Base-by-base conservation (phyloP, 2,113 vertebrate species). In the Podarcis cretensis region DNA sequence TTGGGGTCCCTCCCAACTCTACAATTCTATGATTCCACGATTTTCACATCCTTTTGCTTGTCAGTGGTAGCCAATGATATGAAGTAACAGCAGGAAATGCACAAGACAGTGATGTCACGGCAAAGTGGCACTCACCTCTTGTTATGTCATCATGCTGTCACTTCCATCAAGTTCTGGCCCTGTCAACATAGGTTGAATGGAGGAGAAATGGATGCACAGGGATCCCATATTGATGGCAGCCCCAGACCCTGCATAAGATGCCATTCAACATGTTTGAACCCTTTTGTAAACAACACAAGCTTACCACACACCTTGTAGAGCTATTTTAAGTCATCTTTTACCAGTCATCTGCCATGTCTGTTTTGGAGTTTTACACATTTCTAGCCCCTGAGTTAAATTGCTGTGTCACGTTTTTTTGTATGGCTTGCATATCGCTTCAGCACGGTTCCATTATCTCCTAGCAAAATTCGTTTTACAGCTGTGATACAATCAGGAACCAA, bases 301-400 rank as follows among this genome's bases (percentile, higher is more conserved):
- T 81, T 40, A 73, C 59, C 43, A 59, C 7, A 59, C n/a, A 14
- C 78, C 43, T 65, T n/a, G 59, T 59, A 83, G 76, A 83, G 48
- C 77, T 75, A 27, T 74, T 73, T 81, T 66, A 12, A 78, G 13
- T 21, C 78, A 65, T 66, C 18, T 43, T 77, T 75, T 83, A 76
- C 48, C 48, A 54, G 48, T 37, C 43, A 68, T 66, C 69, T 65
- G 40, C 40, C 71, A 77, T 68, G 48, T 90, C 89, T 83, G 65
- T 54, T 76, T 71, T 83, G 35, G 80, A 90, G 80, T 83, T 82
- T 81, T 69, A 82, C 84, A 86, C 84, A 86, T 75, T 77, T 82
- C 35, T 86, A 90, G 79, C n/a, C 71, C 63, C 80, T 69, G 16
- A 80, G 43, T 86, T 83, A 86, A 90, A 90, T 90, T 87, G 84